Conservation (phyloP, 1,140 invertebrate genomes). For the Orius laevigatus region DNA sequence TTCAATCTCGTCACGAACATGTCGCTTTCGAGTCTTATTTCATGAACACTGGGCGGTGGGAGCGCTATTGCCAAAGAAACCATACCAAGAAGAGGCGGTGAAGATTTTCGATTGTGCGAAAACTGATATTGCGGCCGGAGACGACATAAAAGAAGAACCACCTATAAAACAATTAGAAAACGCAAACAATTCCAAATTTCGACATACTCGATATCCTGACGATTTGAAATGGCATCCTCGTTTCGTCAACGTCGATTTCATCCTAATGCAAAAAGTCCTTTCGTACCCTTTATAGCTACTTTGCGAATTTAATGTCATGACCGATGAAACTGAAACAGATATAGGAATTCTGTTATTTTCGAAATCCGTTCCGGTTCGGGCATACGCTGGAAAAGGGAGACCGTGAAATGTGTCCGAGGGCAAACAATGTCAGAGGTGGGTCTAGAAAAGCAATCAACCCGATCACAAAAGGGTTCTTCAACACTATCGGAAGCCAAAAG, state of each 20-base stretch:
- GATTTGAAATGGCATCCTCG: conserved; percentile 95
- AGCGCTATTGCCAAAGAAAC: conserved; percentile 87
- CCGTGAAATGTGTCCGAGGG: too few species aligned
- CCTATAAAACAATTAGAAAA: conserved; percentile 39
- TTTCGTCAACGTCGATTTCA: conserved; percentile 96
- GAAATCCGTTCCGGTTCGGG: too few species aligned
- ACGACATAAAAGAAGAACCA: conserved; percentile 77
- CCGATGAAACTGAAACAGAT: conserved; percentile 52
- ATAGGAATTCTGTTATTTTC: too few species aligned
- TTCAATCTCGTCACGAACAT: conserved; percentile 94
- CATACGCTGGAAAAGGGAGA: too few species aligned
- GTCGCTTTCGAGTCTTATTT: conserved; percentile 86
- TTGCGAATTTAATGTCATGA: conserved; percentile 63
- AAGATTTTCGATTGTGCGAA: conserved; percentile 68
- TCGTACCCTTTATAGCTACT: conserved; percentile 72
- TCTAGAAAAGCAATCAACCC: too few species aligned
- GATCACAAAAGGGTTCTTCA: not conserved
- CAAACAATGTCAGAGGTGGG: too few species aligned
- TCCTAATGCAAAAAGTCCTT: conserved; percentile 84
- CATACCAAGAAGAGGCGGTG: conserved; percentile 75
- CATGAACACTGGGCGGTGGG: conserved; percentile 89
- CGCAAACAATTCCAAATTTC: not conserved
- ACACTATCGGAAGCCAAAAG: not conserved
- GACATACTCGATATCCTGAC: conserved; percentile 87
- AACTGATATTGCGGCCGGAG: conserved; percentile 82